Evolutionary conservation across 1,140 invertebrate genomes (phyloP), one percentile per base, ranked within the genome.

Genomic region (Cryptotermes secundus): DNA sequence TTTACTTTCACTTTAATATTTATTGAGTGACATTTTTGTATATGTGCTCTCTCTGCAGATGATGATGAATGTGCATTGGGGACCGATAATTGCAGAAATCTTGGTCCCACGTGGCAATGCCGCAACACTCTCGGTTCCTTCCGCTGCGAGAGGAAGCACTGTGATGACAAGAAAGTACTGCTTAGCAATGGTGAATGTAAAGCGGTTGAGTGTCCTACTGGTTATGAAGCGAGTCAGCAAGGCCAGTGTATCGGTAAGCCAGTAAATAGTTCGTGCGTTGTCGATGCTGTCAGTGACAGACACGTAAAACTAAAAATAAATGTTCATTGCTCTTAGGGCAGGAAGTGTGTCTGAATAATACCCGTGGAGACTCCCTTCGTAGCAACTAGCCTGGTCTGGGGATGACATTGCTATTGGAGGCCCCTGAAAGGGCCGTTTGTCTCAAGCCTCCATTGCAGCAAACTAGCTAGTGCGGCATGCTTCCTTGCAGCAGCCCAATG

Each of bases 61-160:
- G 95, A 99, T 86, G 96, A 99, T 89, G 98, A 99, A 89, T 99
- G 98, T 88, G 86, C 89, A 0, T 90, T 96, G 3, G 94, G 94
- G 10, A 95, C 93, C 0, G 94, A 99, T 88, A 95, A 96, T 87
- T 99, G 98, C 88, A 83, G 87, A 42, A 85, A 87, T 72, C 90
- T 92, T 4, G 93, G 93, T 0, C 87, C 91, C 0, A 94, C 94
- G 9, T 98, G 96, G 87, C 90, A 92, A 3, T 99, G 98, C 88
- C 91, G 93, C 80, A 99, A 99, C 88, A 97, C 93, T 0, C 88
- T 93, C 34, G 96, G 96, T 0, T 96, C 95, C 26, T 97, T 95
- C 87, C 90, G 95, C 42, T 97, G 96, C 89, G 92, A 93, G 82
- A 90, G 91, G 34, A 92, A 92, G 85, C 88, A 87, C 9, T 94